Evolutionary conservation across 2,888 invertebrate genomes (phyloP).

Genomic region (Hydrotaea cyrtoneurina): DNA sequence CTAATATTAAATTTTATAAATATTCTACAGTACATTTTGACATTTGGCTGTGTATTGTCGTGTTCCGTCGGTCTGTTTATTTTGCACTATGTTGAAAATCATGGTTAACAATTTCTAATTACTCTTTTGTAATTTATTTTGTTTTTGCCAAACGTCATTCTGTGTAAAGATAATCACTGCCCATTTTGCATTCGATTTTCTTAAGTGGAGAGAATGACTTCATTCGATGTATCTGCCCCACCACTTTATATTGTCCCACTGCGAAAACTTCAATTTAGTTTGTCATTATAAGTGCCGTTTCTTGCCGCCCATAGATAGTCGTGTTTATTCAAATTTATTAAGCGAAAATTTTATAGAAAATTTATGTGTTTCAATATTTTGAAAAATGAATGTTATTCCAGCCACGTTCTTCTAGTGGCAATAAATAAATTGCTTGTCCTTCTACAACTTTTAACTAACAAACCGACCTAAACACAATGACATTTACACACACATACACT

Average conservation of each 20-base stretch:
- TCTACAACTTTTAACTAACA: conserved; percentile 56
- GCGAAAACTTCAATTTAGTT: not conserved
- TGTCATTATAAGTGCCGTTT: conserved; percentile 1
- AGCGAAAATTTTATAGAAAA: conserved; percentile 62
- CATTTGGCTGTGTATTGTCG: no score
- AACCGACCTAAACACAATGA: conserved; percentile 48
- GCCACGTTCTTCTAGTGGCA: conserved; percentile 62
- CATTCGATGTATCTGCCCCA: no score
- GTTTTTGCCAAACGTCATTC: no score
- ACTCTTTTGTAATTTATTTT: no score
- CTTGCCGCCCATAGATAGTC: not conserved
- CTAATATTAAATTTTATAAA: no score
- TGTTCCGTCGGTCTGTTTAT: no score
- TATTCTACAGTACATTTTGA: no score
- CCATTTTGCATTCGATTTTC: no score
- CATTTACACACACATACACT: not conserved
- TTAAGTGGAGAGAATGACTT: no score
- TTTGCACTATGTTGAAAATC: no score
- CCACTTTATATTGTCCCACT: not conserved
- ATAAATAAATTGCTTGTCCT: conserved; percentile 67
- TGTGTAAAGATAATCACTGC: no score
- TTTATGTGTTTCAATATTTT: conserved; percentile 65
- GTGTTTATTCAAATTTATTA: conserved; percentile 65
- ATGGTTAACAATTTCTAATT: no score
- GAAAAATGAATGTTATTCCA: conserved; percentile 61